Evolutionary conservation across 1,140 invertebrate species (phyloP).

Genomic region (Drosophila quadrilineata): DNA sequence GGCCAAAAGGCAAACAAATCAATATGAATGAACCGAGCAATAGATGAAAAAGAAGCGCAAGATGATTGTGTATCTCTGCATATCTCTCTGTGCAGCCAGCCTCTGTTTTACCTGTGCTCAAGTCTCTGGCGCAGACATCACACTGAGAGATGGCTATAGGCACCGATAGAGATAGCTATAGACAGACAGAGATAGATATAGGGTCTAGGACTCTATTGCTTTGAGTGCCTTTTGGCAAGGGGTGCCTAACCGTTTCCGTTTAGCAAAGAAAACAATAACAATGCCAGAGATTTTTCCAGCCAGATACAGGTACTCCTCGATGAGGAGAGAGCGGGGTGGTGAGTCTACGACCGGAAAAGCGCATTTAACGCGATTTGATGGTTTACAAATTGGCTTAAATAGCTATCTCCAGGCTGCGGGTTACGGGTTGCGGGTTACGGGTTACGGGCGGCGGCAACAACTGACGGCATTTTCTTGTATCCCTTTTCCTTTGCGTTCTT

Average conservation of each 20-base stretch:
- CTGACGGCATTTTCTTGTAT: slow-evolving; percentile 60
- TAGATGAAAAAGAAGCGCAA: slow-evolving; percentile 52
- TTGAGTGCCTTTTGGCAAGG: slow-evolving; percentile 31
- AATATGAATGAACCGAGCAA: slow-evolving; percentile 44
- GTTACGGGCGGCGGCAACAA: slow-evolving; percentile 43
- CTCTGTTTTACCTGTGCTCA: slow-evolving; percentile 36
- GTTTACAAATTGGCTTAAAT: slow-evolving; percentile 79
- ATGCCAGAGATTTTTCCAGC: slow-evolving; percentile 59
- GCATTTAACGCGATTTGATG: slow-evolving; percentile 79
- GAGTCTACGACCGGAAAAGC: slow-evolving; percentile 72
- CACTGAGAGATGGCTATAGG: too few relatives aligned
- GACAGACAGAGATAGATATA: too few relatives aligned
- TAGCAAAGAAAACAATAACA: slow-evolving; percentile 74
- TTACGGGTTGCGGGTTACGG: too few relatives aligned
- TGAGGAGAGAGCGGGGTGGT: too few relatives aligned
- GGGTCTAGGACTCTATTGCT: slow-evolving; percentile 1
- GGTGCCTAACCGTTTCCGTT: slow-evolving; percentile 69
- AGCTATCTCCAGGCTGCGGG: slow-evolving; percentile 43
- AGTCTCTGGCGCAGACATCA: slow-evolving; percentile 23
- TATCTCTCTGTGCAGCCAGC: neutral
- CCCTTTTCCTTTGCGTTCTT: slow-evolving; percentile 17
- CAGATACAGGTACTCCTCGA: too few relatives aligned
- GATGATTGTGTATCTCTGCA: too few relatives aligned
- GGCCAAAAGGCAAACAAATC: slow-evolving; percentile 72
- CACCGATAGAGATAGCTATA: too few relatives aligned